These are phyloP conservation scores for Craniophora ligustri DNA, from an alignment of 2,888 invertebrate species.

Conservation along the genomic window DNA sequence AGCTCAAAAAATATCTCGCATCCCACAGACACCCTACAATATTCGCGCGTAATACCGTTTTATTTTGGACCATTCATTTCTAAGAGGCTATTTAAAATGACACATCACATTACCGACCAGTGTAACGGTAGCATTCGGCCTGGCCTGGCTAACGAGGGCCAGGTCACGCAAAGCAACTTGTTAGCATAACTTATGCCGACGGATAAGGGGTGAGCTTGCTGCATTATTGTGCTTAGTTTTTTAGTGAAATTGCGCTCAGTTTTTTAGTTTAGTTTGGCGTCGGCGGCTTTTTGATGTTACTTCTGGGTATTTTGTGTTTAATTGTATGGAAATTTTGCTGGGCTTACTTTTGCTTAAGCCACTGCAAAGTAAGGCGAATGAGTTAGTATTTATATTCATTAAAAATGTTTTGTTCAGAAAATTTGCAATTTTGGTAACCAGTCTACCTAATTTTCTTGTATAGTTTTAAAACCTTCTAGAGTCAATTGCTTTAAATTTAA, in stretches of 20 bases:
- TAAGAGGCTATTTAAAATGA: slow-evolving; percentile 62
- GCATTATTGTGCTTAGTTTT: slow-evolving; percentile 72
- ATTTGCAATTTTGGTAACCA: too few species aligned
- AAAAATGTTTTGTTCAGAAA: too few species aligned
- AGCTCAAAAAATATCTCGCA: slow-evolving; percentile 13
- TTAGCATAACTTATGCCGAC: slow-evolving; percentile 79
- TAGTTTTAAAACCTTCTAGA: too few species aligned
- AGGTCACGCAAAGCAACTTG: slow-evolving; percentile 74
- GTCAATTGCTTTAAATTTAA: too few species aligned
- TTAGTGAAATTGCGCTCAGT: slow-evolving; percentile 65
- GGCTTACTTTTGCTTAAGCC: slow-evolving; percentile 1
- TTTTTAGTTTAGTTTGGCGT: slow-evolving; percentile 56
- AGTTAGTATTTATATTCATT: too few species aligned
- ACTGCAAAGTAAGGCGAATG: not conserved
- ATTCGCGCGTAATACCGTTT: slow-evolving; percentile 41
- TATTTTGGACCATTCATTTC: slow-evolving; percentile 59
- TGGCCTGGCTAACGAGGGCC: slow-evolving; percentile 41
- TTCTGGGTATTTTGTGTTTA: slow-evolving; percentile 22
- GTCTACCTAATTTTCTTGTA: too few species aligned
- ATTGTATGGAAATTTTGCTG: slow-evolving; percentile 16
- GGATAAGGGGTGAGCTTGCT: slow-evolving; percentile 76
- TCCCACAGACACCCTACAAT: slow-evolving; percentile 28
- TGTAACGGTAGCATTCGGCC: slow-evolving; percentile 48
- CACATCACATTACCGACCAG: slow-evolving; percentile 56
- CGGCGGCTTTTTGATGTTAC: slow-evolving; percentile 48